These are phyloP conservation scores for Calosoma granatense DNA, from an alignment of 1,140 invertebrate genomes.

Conservation along the genomic window DNA sequence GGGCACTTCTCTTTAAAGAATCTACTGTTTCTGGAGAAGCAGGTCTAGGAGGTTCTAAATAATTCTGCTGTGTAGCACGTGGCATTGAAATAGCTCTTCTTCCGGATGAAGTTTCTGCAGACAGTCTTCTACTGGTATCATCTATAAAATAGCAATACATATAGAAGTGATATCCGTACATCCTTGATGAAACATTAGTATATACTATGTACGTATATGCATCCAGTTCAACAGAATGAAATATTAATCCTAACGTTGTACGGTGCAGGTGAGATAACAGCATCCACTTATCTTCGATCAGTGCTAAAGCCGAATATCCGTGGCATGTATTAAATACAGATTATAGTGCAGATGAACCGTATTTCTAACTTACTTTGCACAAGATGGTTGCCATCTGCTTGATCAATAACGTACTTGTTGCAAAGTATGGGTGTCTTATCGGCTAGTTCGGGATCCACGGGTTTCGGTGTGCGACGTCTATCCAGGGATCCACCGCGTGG, in stretches of 20 bases:
- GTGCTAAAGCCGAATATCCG: too few relatives aligned
- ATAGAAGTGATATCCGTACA: too few relatives aligned
- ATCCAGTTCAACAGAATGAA: too few relatives aligned
- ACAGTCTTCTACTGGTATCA: conserved; percentile 1
- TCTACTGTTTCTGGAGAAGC: conserved; percentile 9
- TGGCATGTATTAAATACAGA: too few relatives aligned
- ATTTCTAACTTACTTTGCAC: conserved; percentile 10
- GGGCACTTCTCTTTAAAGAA: conserved; percentile 31
- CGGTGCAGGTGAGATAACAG: too few relatives aligned
- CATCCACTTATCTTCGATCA: too few relatives aligned
- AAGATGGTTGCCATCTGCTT: conserved; percentile 16
- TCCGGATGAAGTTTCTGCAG: conserved; percentile 8
- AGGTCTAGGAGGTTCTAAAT: conserved; percentile 23
- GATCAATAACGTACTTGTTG: conserved; percentile 58
- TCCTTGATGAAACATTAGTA: too few relatives aligned
- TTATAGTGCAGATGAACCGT: too few relatives aligned
- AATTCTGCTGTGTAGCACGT: conserved; percentile 19
- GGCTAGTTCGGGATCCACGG: conserved; percentile 27
- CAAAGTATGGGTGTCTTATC: conserved; percentile 53
- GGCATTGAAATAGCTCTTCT: conserved; percentile 23
- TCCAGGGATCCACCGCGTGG: conserved; percentile 35
- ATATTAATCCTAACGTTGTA: too few relatives aligned
- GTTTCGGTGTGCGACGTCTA: conserved; percentile 29
- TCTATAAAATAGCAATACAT: not conserved
- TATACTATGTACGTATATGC: too few relatives aligned